phyloP scores from a whole-genome alignment of 2,888 invertebrate genomes.

The Phortica okadai region DNA sequence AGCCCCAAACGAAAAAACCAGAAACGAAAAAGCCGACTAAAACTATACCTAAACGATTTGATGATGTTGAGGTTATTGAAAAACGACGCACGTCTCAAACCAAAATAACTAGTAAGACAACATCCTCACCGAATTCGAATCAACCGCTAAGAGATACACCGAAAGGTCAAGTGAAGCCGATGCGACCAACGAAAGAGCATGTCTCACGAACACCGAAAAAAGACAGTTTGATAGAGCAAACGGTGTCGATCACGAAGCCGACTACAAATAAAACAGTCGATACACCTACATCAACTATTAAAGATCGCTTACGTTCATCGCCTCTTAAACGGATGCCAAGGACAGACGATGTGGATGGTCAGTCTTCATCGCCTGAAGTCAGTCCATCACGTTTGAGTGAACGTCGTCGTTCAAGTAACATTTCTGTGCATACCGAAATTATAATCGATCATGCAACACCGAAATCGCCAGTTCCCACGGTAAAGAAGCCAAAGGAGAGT shows the following conservation, averaged over 20 bases:
- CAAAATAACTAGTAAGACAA: conserved; percentile 43
- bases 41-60: conserved; percentile 48
- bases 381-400: conserved; percentile 66
- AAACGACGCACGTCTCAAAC: conserved; percentile 9
- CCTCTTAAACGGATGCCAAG: conserved; percentile 60
- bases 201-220: conserved; percentile 49
- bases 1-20: conserved; percentile 22
- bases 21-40: conserved; percentile 47
- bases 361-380: conserved; percentile 64
- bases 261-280: conserved; percentile 51
- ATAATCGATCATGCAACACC: conserved; percentile 70
- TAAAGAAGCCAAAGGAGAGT: conserved; percentile 40
- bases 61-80: conserved; percentile 33
- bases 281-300: conserved; percentile 51
- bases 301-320: conserved; percentile 68
- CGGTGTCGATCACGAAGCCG: conserved; percentile 44
- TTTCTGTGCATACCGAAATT: conserved; percentile 71
- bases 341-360: conserved; percentile 60
- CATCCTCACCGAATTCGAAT: conserved; percentile 25
- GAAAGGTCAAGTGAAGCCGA: conserved; percentile 41
- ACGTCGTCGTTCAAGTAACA: conserved; percentile 71
- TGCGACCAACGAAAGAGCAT: conserved; percentile 56
- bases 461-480: conserved; percentile 52
- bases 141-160: conserved; percentile 21
- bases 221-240: conserved; percentile 55